Evolutionary conservation across 2,888 invertebrate genomes (phyloP).

Genomic region (Calameuta idolon): DNA sequence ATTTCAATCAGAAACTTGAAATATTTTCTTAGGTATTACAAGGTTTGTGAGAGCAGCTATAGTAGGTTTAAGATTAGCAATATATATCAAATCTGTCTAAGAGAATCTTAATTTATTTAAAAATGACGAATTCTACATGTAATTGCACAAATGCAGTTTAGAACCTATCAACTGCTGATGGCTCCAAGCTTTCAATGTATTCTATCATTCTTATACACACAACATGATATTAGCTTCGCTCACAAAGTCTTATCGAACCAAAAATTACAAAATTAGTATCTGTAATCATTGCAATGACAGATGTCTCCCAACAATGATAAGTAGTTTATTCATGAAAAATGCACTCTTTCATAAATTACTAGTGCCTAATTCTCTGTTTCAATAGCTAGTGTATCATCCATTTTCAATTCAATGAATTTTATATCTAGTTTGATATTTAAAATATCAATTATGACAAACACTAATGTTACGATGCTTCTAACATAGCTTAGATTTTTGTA

Average conservation of each 20-base stretch:
- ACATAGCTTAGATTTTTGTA: not conserved
- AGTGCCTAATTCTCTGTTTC: not conserved
- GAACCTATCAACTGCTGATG: not conserved
- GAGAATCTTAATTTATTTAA: conserved; percentile 16
- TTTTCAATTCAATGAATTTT: not conserved
- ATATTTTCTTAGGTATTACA: conserved; percentile 14
- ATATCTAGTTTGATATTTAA: not conserved
- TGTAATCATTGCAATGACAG: not conserved
- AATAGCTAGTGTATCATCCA: not conserved
- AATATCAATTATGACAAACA: not conserved
- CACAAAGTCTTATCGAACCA: not conserved
- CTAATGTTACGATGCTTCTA: not conserved
- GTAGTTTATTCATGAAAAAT: not conserved
- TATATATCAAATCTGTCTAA: conserved; percentile 13
- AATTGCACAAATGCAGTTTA: not conserved
- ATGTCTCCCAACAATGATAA: too few relatives aligned
- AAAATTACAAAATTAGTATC: not conserved
- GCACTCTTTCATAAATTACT: not conserved
- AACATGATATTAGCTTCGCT: not conserved
- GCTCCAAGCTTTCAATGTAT: not conserved
- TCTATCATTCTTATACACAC: not conserved
- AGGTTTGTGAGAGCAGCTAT: conserved; percentile 17
- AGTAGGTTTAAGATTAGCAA: conserved; percentile 18
- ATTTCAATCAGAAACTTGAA: not conserved
- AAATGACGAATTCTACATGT: not conserved